Evolutionary conservation across 2,888 invertebrate genomes (phyloP).

Genomic region (Drosophila peninsularis): DNA sequence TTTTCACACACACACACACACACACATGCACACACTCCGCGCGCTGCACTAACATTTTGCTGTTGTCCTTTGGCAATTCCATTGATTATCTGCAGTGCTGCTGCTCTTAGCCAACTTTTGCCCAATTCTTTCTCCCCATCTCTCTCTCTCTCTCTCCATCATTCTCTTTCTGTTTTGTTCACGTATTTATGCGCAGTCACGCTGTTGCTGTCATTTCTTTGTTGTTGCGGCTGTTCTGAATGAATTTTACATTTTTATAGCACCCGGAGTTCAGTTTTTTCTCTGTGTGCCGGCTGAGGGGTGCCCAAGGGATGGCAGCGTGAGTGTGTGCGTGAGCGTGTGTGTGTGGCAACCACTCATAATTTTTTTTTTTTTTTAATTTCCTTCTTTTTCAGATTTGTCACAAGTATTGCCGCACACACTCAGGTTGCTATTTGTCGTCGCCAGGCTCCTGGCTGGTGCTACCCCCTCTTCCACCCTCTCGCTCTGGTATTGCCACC

Average conservation of each 20-base stretch:
- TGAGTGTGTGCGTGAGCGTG: conserved; percentile 6
- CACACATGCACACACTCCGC: not conserved
- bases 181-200: conserved; percentile 76
- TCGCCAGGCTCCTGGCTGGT: conserved; percentile 33
- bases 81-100: conserved; percentile 42
- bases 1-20: conserved; percentile 1
- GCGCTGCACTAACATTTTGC: conserved; percentile 26
- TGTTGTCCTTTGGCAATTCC: conserved; percentile 30
- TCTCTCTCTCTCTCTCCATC: not conserved
- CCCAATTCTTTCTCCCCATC: not conserved
- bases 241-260: conserved; percentile 77
- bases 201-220: conserved; percentile 64
- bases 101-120: not conserved
- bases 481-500: conserved; percentile 38
- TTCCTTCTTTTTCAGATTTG: conserved; percentile 58
- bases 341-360: conserved; percentile 46
- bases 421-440: conserved; percentile 72
- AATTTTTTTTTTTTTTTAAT: conserved; percentile 33
- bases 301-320: conserved; percentile 2
- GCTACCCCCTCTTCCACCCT: not conserved
- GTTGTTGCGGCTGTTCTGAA: conserved; percentile 58
- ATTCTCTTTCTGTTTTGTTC: conserved; percentile 19
- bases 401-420: conserved; percentile 74
- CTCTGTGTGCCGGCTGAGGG: conserved; percentile 17
- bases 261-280: conserved; percentile 36